Base-by-base conservation (phyloP, 2,888 invertebrate genomes). In the Eristalinus aeneus region DNA sequence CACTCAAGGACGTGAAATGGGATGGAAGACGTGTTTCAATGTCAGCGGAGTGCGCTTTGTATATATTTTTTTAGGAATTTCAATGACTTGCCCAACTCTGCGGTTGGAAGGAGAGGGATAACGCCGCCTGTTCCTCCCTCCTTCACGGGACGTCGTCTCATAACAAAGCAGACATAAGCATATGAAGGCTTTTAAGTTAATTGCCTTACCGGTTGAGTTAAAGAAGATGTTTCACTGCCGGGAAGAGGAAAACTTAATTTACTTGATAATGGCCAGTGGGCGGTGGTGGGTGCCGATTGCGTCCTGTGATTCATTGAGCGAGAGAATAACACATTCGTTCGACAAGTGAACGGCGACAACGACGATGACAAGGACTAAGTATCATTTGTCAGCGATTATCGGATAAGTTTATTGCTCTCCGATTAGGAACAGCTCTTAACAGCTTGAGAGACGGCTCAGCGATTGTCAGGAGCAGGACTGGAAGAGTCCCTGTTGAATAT, bases 21-120 rank as follows among this genome's bases (percentile, higher is more conserved):
- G 58, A 72, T 73, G 60, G 65, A 72, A 36, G 61, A 82, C 67
- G 67, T 67, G 82, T 31, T 36, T 61, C 39, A 16, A 60, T 56
- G 74, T 39, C 54, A 31, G 20, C 39, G 63, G 31, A 46, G 27
- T 31, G 39, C 46, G 60, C 39, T 71, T 39, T 23, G 39, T 27
- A 32, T 39, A 4, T 39, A 10, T 22, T 23, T 64, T 46, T 74
- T 67, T 27, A 36, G 23, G 39, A 46, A 46, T 60, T 71, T 39
- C 39, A 71, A 71, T 60, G 68, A 12, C n/a, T 39, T 58, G 5
- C 27, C 27, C 5, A 27, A 27, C 27, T 27, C 2, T 27, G 34
- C 11, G 11, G 11, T 9, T 4, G 16, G 27, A 1, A n/a, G 65
- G 1, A 16, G 32, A 32, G 31, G n/a, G n/a, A n/a, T n/a, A n/a